phyloP scores from a whole-genome alignment of 1,140 invertebrate genomes.

The Glomeris maerens region DNA sequence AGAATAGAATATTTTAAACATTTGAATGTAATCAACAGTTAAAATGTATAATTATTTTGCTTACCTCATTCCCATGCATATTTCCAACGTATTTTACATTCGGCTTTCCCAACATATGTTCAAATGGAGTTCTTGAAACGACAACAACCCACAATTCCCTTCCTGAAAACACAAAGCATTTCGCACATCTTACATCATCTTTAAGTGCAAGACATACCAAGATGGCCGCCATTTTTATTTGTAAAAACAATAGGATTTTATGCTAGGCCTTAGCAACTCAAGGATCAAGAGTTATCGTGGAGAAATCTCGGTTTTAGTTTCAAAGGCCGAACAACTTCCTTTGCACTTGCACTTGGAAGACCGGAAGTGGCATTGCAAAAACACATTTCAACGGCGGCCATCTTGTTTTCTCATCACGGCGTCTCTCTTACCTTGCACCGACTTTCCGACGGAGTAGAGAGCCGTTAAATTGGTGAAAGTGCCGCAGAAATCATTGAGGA shows the following conservation, averaged over 20 bases:
- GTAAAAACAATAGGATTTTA: too few species aligned
- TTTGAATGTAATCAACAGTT: too few species aligned
- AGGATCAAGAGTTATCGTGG: too few species aligned
- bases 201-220: too few species aligned
- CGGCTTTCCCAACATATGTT: conserved; percentile 79
- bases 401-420: background rate
- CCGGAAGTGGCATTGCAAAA: background rate
- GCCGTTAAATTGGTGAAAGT: conserved; percentile 70
- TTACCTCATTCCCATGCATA: conserved; percentile 50
- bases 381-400: background rate
- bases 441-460: conserved; percentile 83
- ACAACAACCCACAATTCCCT: conserved; percentile 91
- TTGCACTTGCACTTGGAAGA: background rate
- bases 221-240: too few species aligned
- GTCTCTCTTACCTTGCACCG: conserved; percentile 72
- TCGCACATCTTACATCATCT: too few species aligned
- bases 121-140: conserved; percentile 70
- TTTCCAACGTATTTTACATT: conserved; percentile 85
- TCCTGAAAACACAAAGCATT: too few species aligned
- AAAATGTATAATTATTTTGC: too few species aligned
- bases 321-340: background rate
- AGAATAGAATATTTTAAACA: too few species aligned
- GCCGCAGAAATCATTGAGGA: conserved; percentile 58
- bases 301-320: background rate
- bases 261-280: too few species aligned